phyloP scores from a whole-genome alignment of 2,113 vertebrate genomes.

The Forbesichthys agassizii region DNA sequence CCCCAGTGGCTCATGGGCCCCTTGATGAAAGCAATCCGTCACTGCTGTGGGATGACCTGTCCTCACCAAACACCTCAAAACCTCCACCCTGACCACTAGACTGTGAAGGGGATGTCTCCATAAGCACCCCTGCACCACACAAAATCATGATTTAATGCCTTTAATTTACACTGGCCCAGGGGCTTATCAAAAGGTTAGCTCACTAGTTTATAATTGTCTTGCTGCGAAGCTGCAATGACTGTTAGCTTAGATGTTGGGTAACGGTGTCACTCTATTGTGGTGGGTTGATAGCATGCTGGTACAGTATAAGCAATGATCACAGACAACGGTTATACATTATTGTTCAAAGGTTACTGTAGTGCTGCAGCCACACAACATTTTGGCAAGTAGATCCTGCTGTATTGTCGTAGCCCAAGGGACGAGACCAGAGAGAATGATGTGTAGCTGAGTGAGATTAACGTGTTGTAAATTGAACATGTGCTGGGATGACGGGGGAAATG shows the following conservation, averaged over 20 bases:
- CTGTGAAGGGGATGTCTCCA: conserved; percentile 95
- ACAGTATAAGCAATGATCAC: not conserved
- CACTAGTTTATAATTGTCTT: conserved; percentile 57
- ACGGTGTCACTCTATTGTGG: conserved; percentile 2
- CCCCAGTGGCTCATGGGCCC: conserved; percentile 78
- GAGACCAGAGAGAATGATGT: conserved; percentile 37
- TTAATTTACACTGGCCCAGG: conserved; percentile 90
- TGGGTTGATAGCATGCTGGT: not conserved
- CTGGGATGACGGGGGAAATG: conserved; percentile 51
- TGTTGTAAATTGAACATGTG: conserved; percentile 63
- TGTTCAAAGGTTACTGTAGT: not conserved
- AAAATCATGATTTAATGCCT: conserved; percentile 94
- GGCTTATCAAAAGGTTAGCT: conserved; percentile 72
- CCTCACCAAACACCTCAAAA: conserved; percentile 77
- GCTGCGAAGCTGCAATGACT: conserved; percentile 27
- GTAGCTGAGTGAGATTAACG: conserved; percentile 62
- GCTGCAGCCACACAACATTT: conserved; percentile 1
- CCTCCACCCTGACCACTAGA: conserved; percentile 77
- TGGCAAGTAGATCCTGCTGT: conserved; percentile 43
- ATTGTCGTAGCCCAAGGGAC: conserved; percentile 36
- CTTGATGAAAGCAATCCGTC: conserved; percentile 95
- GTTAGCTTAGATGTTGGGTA: not conserved
- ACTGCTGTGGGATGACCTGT: conserved; percentile 89
- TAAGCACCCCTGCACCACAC: conserved; percentile 79
- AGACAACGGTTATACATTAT: too few relatives aligned